Evolutionary conservation across 2,113 vertebrate genomes (phyloP).

Genomic region (Sialia sialis): DNA sequence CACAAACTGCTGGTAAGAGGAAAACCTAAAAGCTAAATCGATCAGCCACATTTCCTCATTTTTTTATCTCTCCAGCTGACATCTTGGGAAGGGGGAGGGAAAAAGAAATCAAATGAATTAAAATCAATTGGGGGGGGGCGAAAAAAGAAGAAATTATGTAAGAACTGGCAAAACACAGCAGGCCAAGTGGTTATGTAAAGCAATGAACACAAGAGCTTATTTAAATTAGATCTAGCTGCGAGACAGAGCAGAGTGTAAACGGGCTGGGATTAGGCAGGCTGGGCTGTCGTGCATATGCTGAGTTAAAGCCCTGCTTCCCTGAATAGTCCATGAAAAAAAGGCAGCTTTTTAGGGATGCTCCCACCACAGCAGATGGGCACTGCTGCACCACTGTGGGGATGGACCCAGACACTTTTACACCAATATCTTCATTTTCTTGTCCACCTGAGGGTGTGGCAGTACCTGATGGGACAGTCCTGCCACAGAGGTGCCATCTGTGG

Average conservation of each 20-base stretch:
- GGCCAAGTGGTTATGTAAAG: conserved; percentile 54
- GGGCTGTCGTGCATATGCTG: neutral
- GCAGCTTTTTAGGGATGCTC: neutral
- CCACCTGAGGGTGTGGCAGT: neutral
- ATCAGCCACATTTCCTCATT: neutral
- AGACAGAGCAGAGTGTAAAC: neutral
- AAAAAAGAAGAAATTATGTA: conserved; percentile 45
- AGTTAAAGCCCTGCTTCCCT: neutral
- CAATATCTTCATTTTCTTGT: neutral
- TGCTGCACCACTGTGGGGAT: neutral
- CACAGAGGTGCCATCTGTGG: neutral
- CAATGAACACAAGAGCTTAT: conserved; percentile 39
- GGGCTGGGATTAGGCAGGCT: conserved; percentile 22
- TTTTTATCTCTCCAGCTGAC: conserved; percentile 1
- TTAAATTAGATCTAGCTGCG: conserved; percentile 41
- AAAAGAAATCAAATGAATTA: conserved; percentile 28
- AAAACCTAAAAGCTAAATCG: neutral
- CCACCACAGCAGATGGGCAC: neutral
- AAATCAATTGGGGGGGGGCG: neutral
- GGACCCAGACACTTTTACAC: neutral
- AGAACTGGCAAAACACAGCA: conserved; percentile 38
- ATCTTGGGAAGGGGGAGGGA: neutral
- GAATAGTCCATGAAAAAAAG: neutral
- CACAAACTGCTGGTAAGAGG: neutral
- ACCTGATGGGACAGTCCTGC: neutral